These are phyloP conservation scores for Epizoanthus stellaris DNA, from an alignment of 92 coral and sea anemone genomes.

Conservation along the genomic window DNA sequence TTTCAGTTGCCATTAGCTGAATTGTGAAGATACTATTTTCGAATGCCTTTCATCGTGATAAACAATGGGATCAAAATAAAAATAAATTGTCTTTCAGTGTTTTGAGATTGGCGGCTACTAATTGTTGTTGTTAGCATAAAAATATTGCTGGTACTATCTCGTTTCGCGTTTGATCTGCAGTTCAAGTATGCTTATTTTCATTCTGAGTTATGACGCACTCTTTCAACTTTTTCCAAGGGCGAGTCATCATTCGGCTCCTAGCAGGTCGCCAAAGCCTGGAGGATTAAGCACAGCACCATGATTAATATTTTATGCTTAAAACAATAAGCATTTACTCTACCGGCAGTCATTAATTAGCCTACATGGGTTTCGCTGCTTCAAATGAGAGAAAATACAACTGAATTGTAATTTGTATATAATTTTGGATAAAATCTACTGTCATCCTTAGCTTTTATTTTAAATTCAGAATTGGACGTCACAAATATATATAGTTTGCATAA, in stretches of 20 bases:
- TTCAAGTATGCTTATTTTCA: neutral
- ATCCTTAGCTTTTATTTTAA: no score
- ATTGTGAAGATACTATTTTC: neutral
- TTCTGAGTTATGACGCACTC: neutral
- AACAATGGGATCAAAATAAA: no score
- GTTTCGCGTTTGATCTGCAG: no score
- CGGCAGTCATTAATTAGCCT: neutral
- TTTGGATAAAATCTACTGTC: neutral
- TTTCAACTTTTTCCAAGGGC: neutral
- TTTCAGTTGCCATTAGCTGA: neutral
- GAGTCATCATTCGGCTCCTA: neutral
- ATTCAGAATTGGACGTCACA: no score
- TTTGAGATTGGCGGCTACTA: no score
- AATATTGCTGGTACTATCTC: no score
- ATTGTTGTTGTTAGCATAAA: no score
- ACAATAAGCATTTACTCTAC: neutral
- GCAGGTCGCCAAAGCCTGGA: neutral
- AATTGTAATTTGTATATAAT: neutral
- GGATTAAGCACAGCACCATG: neutral
- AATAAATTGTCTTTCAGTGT: no score
- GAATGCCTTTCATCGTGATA: no score
- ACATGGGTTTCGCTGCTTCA: neutral
- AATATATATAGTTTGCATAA: no score
- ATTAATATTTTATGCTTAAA: neutral
- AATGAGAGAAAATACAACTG: neutral